Conservation (phyloP, 2,797 vertebrate species). For the Mormyrus hasselquistii region DNA sequence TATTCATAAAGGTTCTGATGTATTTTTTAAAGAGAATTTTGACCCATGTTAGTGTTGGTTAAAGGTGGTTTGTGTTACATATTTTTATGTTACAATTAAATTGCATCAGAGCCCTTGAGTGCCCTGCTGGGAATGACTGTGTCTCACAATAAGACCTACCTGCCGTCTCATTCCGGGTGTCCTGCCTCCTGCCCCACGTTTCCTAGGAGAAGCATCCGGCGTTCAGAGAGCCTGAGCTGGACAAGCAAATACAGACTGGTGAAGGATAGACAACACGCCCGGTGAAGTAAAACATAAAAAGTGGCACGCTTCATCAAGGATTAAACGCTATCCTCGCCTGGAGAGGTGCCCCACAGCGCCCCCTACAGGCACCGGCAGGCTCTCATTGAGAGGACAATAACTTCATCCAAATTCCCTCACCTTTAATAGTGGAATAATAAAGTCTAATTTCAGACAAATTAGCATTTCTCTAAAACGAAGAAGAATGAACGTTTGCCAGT, state of each 20-base stretch:
- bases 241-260: background rate
- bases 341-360: background rate
- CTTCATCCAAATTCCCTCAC: background rate
- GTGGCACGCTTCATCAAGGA: background rate
- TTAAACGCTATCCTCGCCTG: background rate
- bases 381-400: background rate
- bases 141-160: background rate
- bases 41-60: background rate
- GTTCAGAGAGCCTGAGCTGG: background rate
- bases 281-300: background rate
- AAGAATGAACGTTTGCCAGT: background rate
- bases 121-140: background rate
- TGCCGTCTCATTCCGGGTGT: background rate
- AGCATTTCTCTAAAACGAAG: background rate
- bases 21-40: background rate
- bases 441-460: background rate
- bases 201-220: background rate
- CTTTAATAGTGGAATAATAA: background rate
- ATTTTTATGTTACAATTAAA: background rate
- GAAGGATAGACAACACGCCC: background rate
- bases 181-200: background rate
- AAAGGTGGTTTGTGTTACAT: background rate
- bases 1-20: background rate
- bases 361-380: background rate
- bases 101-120: background rate